Evolutionary conservation across 2,113 vertebrate genomes (phyloP).

Genomic region (Azemiops feae): DNA sequence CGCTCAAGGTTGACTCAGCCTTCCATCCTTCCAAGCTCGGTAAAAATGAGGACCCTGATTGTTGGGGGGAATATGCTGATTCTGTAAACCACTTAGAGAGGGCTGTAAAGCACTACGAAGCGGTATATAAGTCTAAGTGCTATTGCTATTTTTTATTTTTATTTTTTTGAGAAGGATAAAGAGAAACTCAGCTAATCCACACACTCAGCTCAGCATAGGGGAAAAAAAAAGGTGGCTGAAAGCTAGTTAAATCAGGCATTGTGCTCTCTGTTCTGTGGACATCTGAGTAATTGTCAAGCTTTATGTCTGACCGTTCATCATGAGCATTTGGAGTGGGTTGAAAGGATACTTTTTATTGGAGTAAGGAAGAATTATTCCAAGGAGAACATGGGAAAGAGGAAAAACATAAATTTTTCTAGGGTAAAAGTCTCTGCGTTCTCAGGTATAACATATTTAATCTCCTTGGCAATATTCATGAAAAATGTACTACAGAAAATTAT

Average conservation of each 20-base stretch:
- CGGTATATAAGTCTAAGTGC: no score
- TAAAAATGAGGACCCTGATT: no score
- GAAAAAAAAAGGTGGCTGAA: background rate
- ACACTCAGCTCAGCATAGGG: no score
- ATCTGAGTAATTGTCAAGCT: background rate
- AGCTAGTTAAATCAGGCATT: background rate
- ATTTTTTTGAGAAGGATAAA: background rate
- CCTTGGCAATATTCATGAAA: background rate
- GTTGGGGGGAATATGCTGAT: no score
- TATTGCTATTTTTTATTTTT: no score
- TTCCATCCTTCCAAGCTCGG: no score
- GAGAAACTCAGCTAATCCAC: background rate
- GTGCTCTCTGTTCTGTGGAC: background rate
- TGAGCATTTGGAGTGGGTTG: background rate
- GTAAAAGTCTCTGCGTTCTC: background rate
- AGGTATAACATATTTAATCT: background rate
- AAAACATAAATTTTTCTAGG: background rate
- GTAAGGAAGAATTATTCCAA: background rate
- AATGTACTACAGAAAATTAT: background rate
- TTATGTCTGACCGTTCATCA: background rate
- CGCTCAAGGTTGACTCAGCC: no score
- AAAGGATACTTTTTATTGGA: background rate
- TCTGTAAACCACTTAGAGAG: no score
- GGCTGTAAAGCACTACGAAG: no score
- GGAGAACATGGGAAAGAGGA: background rate